Evolutionary conservation across 1,140 invertebrate species (phyloP).

Genomic region (Trachymyrmex septentrionalis): DNA sequence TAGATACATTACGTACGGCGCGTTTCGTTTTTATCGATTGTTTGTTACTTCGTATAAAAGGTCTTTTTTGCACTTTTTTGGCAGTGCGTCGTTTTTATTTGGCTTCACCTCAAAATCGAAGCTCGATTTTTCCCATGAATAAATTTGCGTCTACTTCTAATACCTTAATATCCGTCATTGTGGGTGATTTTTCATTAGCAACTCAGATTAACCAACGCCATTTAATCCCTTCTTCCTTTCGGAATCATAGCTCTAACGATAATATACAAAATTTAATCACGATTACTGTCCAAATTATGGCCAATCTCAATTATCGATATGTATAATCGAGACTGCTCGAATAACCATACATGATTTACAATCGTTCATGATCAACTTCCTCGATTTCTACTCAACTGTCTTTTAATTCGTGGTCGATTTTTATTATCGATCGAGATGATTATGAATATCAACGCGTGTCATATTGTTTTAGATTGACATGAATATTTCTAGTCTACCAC

Average conservation of each 20-base stretch:
- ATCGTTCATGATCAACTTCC: conserved; percentile 20
- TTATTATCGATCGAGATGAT: conserved; percentile 1
- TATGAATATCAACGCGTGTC: conserved; percentile 12
- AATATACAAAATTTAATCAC: conserved; percentile 17
- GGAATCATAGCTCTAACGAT: neutral
- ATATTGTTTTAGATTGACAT: conserved; percentile 21
- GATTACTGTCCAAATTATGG: neutral
- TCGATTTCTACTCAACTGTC: conserved; percentile 31
- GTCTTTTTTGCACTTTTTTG: conserved; percentile 69
- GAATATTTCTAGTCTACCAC: conserved; percentile 32
- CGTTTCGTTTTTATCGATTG: conserved; percentile 69
- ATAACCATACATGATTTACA: neutral
- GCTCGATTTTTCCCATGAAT: conserved; percentile 44
- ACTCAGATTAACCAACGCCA: conserved; percentile 11
- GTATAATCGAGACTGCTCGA: neutral
- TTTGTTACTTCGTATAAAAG: conserved; percentile 77
- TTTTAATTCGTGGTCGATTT: conserved; percentile 19
- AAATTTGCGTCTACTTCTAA: conserved; percentile 36
- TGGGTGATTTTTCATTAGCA: conserved; percentile 33
- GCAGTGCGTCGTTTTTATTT: conserved; percentile 49
- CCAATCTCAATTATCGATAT: conserved; percentile 10
- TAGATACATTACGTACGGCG: conserved; percentile 78
- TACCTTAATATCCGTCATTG: conserved; percentile 16
- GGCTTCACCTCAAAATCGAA: conserved; percentile 12
- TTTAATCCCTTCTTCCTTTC: neutral